Base-by-base conservation (phyloP, 2,113 vertebrate species). In the Esox niger region DNA sequence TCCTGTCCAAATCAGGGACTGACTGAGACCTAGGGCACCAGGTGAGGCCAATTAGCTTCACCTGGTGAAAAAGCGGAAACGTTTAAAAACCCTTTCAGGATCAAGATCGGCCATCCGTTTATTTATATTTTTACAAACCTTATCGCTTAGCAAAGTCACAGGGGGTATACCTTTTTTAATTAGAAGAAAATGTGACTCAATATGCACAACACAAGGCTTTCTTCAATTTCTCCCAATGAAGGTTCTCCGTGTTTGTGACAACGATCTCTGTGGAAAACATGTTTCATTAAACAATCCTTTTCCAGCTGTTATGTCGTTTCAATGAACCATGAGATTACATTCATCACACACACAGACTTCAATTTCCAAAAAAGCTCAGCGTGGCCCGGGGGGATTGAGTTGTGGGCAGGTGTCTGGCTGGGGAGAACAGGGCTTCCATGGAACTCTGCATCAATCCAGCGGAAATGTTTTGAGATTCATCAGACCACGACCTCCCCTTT, bases 351-450 rank as follows among this genome's bases (percentile, higher is more conserved):
- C 3, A 63, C 35, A 63, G 61, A 21, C 70, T 43, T 43, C 17
- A 43, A 43, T 43, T 43, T 17, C 15, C 55, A 69, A 73, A 49
- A 72, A 79, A 0, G 38, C 38, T 15, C 75, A 75, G 73, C 66
- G 57, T 63, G 15, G 21, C 17, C 38, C 29, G 54, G 69, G 43
- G 65, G 11, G 9, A 17, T 43, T 3, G 38, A 43, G 38, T 43
- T 43, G 17, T 43, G 38, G 3, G 38, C 43, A 81, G 25, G 43
- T 32, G 59, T 17, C 69, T 59, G 15, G 25, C 27, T 20, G 6
- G 20, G 25, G 17, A 52, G 7, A 52, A n/a, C 47, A 52, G n/a
- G 47, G 47, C 20, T 65, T 76, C 33, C 30, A 56, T 26, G 27
- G 20, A 66, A 54, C 68, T 27, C 49, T 46, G 63, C 32, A 32